Base-by-base conservation (phyloP, 1,140 invertebrate genomes). In the Drosophila pandora region DNA sequence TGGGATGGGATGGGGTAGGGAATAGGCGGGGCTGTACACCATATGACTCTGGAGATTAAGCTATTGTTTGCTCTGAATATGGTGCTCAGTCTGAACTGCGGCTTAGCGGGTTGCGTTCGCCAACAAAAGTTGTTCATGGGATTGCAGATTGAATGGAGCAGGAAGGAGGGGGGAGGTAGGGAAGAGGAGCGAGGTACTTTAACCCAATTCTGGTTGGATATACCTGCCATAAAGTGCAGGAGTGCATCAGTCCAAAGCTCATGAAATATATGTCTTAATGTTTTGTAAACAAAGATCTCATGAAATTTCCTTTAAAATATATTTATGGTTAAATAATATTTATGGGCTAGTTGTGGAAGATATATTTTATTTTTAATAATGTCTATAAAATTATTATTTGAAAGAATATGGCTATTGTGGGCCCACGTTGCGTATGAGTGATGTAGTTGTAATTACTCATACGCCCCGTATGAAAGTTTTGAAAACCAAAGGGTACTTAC, bases 11-110 rank as follows among this genome's bases (percentile, higher is more conserved):
- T 58, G 45, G 60, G 43, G 30, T 62, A n/a, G 52, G 45, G 49
- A 45, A 39, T 47, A 32, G 52, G 53, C 13, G 39, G 39, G 6
- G 30, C 56, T 54, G 62, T 58, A 54, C 30, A 70, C 80, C 79
- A 84, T 89, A 89, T 89, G 85, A 90, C 84, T 84, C 84, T 75
- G 56, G 85, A 90, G 83, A 88, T 88, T 88, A 88, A 90, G 85
- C 80, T 62, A 85, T 89, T 89, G 85, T 90, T 88, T 81, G 74
- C 71, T 61, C 72, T 70, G 61, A 61, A 82, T 62, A 45, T 54
- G 78, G 61, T 55, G 76, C 61, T 75, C 75, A 68, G 70, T 74
- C 75, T 88, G 75, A 88, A 76, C 71, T 71, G 74, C 75, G 79
- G 82, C 68, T 85, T 89, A 88, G 80, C 75, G 60, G 63, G 61